Conservation (phyloP, 2,113 vertebrate genomes). For the Phodopus roborovskii region DNA sequence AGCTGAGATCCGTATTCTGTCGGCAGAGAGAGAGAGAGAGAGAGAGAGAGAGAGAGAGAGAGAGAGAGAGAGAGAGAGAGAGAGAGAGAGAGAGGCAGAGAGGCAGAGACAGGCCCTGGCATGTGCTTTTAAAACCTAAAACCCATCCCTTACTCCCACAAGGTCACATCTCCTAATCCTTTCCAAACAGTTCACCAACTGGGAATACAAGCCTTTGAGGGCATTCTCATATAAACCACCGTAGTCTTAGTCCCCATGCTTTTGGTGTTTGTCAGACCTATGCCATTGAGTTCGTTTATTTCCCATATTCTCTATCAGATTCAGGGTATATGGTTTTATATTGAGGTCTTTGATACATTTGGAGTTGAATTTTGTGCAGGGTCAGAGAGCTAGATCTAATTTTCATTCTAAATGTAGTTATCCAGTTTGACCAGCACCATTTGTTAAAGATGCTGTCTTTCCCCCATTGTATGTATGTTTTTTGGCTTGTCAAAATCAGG, state of each 20-base stretch:
- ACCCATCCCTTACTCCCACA: background rate
- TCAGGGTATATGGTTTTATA: background rate
- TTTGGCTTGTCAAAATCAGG: background rate
- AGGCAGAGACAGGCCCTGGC: background rate
- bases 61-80: no score
- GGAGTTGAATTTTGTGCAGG: background rate
- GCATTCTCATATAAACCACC: background rate
- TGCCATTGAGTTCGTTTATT: background rate
- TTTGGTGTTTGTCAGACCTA: background rate
- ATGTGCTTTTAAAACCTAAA: background rate
- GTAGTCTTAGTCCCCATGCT: background rate
- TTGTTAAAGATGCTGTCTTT: background rate
- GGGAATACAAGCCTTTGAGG: background rate
- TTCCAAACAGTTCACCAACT: background rate
- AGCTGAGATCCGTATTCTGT: background rate
- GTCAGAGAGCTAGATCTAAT: background rate
- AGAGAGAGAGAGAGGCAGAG: no score
- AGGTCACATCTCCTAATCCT: background rate
- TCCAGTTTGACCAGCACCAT: background rate
- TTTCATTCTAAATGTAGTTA: background rate
- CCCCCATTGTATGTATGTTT: background rate
- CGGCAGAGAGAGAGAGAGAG: background rate
- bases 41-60: no score
- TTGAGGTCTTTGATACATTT: background rate
- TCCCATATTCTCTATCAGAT: background rate